phyloP scores from a whole-genome alignment of 2,797 vertebrate genomes.

The Galagoides demidoff region DNA sequence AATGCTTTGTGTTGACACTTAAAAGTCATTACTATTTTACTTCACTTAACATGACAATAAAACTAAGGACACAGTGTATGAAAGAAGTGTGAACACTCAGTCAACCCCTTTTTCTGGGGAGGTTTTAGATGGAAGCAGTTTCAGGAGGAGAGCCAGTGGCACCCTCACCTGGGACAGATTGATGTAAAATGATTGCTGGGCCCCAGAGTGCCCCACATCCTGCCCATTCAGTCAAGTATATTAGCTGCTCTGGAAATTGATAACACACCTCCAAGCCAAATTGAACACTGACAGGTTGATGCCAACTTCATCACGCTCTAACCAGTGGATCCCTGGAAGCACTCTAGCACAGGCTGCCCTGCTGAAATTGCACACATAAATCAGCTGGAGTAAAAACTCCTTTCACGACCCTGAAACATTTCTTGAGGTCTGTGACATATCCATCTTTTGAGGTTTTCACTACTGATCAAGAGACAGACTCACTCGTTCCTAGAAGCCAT shows the following conservation, averaged over 20 bases:
- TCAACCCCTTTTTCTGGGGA: not conserved
- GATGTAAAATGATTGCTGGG: not conserved
- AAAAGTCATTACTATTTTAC: not conserved
- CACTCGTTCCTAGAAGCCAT: slow-evolving; percentile 45
- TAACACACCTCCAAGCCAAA: slow-evolving; percentile 65
- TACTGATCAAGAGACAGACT: not conserved
- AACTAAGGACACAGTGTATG: not conserved
- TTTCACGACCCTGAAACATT: slow-evolving; percentile 69
- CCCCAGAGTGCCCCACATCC: not conserved
- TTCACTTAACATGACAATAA: slow-evolving; percentile 10
- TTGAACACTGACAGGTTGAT: slow-evolving; percentile 72
- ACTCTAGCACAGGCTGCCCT: slow-evolving; percentile 54
- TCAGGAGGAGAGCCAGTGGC: not conserved
- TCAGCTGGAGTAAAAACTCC: slow-evolving; percentile 71
- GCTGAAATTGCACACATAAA: slow-evolving; percentile 73
- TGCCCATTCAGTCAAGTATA: not conserved
- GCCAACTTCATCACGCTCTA: slow-evolving; percentile 69
- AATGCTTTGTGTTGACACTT: not conserved
- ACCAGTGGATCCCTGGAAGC: slow-evolving; percentile 70
- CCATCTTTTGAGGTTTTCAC: slow-evolving; percentile 66
- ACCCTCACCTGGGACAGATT: not conserved
- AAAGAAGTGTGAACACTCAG: not conserved
- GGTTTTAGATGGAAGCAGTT: not conserved
- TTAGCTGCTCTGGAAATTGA: slow-evolving; percentile 72
- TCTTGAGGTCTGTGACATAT: slow-evolving; percentile 64